Evolutionary conservation across 2,113 vertebrate species (phyloP), one percentile per base, ranked within the genome.

Genomic region (Sorex fumeus): DNA sequence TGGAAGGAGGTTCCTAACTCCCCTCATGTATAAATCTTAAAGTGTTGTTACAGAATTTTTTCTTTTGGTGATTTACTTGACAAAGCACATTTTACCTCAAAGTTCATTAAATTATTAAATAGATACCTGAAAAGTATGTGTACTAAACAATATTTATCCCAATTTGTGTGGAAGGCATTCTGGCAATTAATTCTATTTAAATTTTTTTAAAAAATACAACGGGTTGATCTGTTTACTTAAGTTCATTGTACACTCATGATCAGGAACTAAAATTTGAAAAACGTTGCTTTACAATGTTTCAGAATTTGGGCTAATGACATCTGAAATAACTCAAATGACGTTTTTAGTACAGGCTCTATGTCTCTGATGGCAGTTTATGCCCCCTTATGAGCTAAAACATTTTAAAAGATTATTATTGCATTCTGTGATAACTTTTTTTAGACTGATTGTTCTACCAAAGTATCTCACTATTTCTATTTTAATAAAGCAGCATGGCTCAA

Each of bases 221-320:
- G 19, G 7, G 64, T 66, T 28, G 64, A 66, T 66, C 12, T 66
- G 15, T 72, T 84, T 70, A 71, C 12, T 89, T 77, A 74, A 72
- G 21, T 94, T 43, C 66, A 67, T 43, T 27, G 30, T 9, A 69
- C 8, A 71, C 5, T 88, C 8, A 34, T 53, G 34, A 87, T 7
- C 92, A 53, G 7, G 34, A 87, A 78, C 47, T 32, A 47, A 57
- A 30, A 19, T 70, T 62, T 87, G 47, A 75, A 74, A 78, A 84
- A 27, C 1, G 82, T 13, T 28, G 60, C 15, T 75, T 47, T 62
- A 88, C 40, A 57, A 30, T 57, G 34, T 28, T 79, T 11, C 60
- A 72, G 12, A 89, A 69, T 69, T 9, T 1, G 67, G 13, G 66
- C 25, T 60, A 60, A 43, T 76, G 18, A 74, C 34, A 69, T 32